Percentiles rank a stretch among this genome's conserved stretches.
Conservation (phyloP, 1,140 invertebrate species). For the Lucilia sericata region DNA sequence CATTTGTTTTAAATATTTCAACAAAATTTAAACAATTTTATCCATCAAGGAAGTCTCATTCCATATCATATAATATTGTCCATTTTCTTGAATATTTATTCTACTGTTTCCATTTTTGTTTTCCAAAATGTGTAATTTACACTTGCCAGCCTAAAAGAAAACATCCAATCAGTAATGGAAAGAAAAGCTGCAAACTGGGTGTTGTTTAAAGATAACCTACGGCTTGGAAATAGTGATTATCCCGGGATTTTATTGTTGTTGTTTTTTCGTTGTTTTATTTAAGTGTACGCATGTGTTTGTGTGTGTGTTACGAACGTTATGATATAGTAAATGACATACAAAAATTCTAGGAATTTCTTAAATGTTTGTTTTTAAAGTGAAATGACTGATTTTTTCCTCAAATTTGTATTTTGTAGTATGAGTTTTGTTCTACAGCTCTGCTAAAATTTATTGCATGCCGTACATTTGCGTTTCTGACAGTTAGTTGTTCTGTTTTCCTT, state of each 20-base stretch:
- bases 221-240: not conserved
- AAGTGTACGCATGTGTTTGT: not conserved
- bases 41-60: too few species aligned
- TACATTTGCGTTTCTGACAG: conserved; percentile 1
- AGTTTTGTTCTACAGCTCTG: not conserved
- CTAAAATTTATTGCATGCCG: conserved; percentile 3
- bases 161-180: not conserved
- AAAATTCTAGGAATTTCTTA: not conserved
- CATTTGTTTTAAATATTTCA: too few species aligned
- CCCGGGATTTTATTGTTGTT: not conserved
- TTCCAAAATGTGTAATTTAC: not conserved
- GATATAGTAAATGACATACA: not conserved
- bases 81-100: not conserved
- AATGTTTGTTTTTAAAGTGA: not conserved
- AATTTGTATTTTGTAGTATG: too few species aligned
- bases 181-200: not conserved
- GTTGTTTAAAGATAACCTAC: conserved; percentile 17
- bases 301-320: not conserved
- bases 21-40: too few species aligned
- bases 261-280: not conserved
- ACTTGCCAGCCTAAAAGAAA: not conserved
- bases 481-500: not conserved
- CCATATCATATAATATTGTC: not conserved
- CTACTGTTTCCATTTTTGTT: not conserved
- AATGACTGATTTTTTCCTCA: not conserved